Evolutionary conservation across 2,797 vertebrate species (phyloP), one percentile per base, ranked within the genome.

Genomic region (Chiroxiphia lanceolata): DNA sequence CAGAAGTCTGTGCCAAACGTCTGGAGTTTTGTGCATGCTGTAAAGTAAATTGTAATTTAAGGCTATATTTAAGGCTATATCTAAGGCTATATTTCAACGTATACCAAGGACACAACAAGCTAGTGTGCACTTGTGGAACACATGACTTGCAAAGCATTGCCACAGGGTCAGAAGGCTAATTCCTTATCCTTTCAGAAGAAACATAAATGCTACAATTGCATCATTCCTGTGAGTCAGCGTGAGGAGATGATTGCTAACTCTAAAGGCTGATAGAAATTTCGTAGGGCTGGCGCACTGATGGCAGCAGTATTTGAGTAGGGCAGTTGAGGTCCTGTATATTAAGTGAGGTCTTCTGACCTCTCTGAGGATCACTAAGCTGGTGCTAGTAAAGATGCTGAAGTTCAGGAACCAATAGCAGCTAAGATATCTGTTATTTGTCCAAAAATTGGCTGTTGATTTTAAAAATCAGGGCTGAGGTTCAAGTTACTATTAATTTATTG

Each of bases 91-190:
- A 42, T 81, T 83, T 81, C 56, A 50, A 11, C 29, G 7, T 20
- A 10, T 56, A 44, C 54, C 60, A 69, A 56, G 33, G 47, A 57
- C 83, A 53, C 16, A 60, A 54, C 8, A 56, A 34, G 27, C 7
- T 25, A 27, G 17, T 6, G 17, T 74, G 53, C 20, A 2, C 64
- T 63, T 76, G 22, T 11, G 26, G 13, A 29, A n/a, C 44, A 14
- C 0, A 0, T 68, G 57, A 54, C 44, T 11, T 10, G 25, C 15
- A 57, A 53, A 84, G 38, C 38, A 15, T 50, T 85, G n/a, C 45
- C 53, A 38, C 0, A 0, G 1, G 29, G 11, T 82, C 26, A 42
- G 63, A 79, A 78, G 18, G 19, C 20, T 29, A 48, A 23, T 27
- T 54, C 44, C 29, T 67, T 84, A 33, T 34, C 38, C 70, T 79